Evolutionary conservation across 2,888 invertebrate species (phyloP).

Genomic region (Hirtodrosophila duncani): DNA sequence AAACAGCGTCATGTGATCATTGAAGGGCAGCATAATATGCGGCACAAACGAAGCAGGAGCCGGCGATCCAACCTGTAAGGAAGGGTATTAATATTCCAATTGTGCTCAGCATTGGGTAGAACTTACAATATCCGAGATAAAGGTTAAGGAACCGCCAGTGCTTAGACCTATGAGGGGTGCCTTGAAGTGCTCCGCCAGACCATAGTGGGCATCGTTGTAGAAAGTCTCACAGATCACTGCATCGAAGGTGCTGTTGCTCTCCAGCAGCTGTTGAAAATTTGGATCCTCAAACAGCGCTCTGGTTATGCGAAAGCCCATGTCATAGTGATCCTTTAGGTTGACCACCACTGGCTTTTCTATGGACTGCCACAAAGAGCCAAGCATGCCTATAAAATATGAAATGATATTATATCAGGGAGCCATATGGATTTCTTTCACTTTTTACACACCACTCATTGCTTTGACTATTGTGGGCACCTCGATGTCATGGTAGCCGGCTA

Average conservation of each 20-base stretch:
- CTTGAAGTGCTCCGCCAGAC: conserved; percentile 56
- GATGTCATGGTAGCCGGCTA: conserved; percentile 60
- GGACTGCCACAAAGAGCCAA: conserved; percentile 26
- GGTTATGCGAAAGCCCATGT: conserved; percentile 75
- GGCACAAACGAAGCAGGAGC: conserved; percentile 71
- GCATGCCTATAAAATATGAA: conserved; percentile 10
- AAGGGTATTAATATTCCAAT: conserved; percentile 20
- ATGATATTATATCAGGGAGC: too few species aligned
- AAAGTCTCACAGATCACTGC: conserved; percentile 73
- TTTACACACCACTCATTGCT: conserved; percentile 13
- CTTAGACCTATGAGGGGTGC: conserved; percentile 52
- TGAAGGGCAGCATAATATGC: conserved; percentile 51
- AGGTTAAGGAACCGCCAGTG: conserved; percentile 33
- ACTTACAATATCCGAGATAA: conserved; percentile 33
- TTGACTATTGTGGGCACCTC: conserved; percentile 23
- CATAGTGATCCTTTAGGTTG: conserved; percentile 27
- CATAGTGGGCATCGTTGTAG: conserved; percentile 71
- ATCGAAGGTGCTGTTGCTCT: conserved; percentile 50
- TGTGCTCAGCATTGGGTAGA: not conserved
- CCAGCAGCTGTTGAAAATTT: conserved; percentile 20
- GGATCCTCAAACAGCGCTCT: conserved; percentile 23
- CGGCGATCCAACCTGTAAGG: conserved; percentile 52
- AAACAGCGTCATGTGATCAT: conserved; percentile 71
- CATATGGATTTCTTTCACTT: too few species aligned
- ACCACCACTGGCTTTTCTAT: conserved; percentile 20